phyloP scores from a whole-genome alignment of 2,113 vertebrate species.

The Ondatra zibethicus region DNA sequence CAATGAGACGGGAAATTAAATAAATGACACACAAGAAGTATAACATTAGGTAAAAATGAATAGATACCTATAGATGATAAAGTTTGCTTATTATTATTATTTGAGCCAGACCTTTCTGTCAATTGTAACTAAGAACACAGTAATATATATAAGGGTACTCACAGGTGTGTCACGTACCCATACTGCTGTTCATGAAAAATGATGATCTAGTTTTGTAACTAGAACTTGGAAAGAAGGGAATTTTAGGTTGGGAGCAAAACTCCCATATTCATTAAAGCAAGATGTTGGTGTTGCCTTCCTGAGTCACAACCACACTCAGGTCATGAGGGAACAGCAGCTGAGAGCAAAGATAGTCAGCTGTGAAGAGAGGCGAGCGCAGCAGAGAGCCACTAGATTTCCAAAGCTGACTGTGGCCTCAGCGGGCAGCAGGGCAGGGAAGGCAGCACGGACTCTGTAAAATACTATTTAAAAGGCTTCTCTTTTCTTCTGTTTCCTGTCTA shows the following conservation, averaged over 20 bases:
- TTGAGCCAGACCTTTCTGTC: neutral
- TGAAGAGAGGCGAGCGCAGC: neutral
- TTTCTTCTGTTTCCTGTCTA: neutral
- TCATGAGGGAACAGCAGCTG: neutral
- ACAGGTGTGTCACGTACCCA: neutral
- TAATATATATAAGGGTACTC: neutral
- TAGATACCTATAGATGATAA: neutral
- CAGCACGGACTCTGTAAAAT: neutral
- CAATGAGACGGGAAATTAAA: neutral
- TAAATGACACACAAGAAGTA: neutral
- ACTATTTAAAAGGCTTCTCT: neutral
- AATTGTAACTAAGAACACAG: neutral
- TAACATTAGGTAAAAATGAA: neutral
- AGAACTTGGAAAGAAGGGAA: neutral
- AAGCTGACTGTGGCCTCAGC: neutral
- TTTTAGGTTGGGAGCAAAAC: neutral
- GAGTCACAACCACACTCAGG: constrained; percentile 13
- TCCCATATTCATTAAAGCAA: constrained; percentile 33
- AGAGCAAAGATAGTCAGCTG: neutral
- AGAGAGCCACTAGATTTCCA: neutral
- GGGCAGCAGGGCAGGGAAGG: neutral
- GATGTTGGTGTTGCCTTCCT: constrained; percentile 3
- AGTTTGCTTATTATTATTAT: neutral
- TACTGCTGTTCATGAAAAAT: neutral
- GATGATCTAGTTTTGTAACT: neutral